Base-by-base conservation (phyloP, 2,797 vertebrate species). In the Etheostoma nigrum region DNA sequence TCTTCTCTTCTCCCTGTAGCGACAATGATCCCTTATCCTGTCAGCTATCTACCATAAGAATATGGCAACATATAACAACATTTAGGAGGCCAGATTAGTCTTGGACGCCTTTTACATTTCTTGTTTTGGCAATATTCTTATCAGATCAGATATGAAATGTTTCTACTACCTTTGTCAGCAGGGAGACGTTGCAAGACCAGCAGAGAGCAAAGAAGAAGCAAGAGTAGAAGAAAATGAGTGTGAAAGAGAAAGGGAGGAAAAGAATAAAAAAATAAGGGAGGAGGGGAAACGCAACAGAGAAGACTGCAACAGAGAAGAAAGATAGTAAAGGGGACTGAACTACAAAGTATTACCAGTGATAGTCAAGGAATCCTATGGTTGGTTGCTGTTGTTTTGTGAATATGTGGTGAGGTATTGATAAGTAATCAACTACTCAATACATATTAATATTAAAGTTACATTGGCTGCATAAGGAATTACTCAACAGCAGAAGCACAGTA, bases 41-140 rank as follows among this genome's bases (percentile, higher is more conserved):
- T 72, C 57, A 67, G 23, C 68, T 66, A 63, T 44, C 59, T 18
- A n/a, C 13, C 10, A 63, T 73, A 70, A 57, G 23, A 68, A 55
- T 75, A 66, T 60, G 10, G 44, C 13, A 76, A 36, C 44, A 40
- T 19, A 66, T 44, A 51, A 70, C 77, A 76, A 74, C 58, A 68
- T 52, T 71, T 59, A 40, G 36, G 49, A 27, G 36, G 33, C 23
- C 33, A 30, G 42, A 68, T 64, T 42, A 71, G 4, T 52, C 57
- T 64, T 42, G 55, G 53, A 62, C 2, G 16, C 52, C 44, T 72
- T 66, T 67, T 23, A 52, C 18, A 48, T 72, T 72, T 78, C 18
- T 27, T 78, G 57, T 82, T 78, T 55, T 76, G 52, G 53, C 73
- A 74, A 62, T 59, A 52, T 69, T 77, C 8, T 76, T 15, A 68